Evolutionary conservation across 2,888 invertebrate genomes (phyloP), one percentile per base, ranked within the genome.

Genomic region (Drosophila siamana): DNA sequence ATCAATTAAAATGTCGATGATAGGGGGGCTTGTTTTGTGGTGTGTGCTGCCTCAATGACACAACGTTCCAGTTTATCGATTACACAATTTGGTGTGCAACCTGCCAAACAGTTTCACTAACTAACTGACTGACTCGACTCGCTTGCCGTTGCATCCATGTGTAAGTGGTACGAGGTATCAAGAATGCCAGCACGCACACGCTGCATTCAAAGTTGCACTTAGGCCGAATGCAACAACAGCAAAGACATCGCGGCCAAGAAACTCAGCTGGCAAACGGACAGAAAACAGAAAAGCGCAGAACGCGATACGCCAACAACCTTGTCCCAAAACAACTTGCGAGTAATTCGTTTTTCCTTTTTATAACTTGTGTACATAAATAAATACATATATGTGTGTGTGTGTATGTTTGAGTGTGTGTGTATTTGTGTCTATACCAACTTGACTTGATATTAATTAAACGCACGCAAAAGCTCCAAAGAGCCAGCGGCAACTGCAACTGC

Each of bases 281-380:
- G 69, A 55, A 51, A 55, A 24, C 60, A 50, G 69, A 55, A 51
- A 55, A 60, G 64, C 36, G 40, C 63, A 65, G 60, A 79, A 70
- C 66, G 70, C 78, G 60, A 61, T 55, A 54, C 75, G 64, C 57
- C 78, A 82, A 82, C 77, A 86, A 86, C 87, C 87, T 85, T 85
- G 85, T 85, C 79, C 85, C 85, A 81, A 85, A 85, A 85, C 85
- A 86, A 86, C 86, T 83, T 76, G 78, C 57, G 41, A 73, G 78
- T 78, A 75, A 75, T 75, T 75, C 75, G 75, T 74, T 75, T 75
- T 75, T 78, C 78, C 69, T 78, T 75, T 75, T 78, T 78, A 78
- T 74, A 74, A 62, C 62, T 68, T 60, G 57, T 61, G 36, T 66
- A 57, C 65, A 70, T 59, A 71, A 59, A 62, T 61, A 75, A 48